A percentile compares a stretch with the other conserved stretches of the same genome.
phyloP scores from a whole-genome alignment of 1,140 invertebrate genomes.

The Nasonia vitripennis region DNA sequence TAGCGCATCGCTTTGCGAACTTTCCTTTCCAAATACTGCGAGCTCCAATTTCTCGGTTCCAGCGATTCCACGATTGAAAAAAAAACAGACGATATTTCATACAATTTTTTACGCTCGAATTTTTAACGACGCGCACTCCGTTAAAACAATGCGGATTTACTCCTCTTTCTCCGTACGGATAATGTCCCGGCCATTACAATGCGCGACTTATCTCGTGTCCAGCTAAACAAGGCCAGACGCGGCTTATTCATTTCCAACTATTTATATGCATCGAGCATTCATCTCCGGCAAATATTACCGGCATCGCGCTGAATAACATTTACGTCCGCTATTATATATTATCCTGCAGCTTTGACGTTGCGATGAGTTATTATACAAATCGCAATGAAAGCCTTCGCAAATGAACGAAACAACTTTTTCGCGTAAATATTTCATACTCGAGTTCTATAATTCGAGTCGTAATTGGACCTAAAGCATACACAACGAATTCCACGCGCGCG shows the following conservation, averaged over 20 bases:
- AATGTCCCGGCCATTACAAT: not conserved
- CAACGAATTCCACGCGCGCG: too few relatives aligned
- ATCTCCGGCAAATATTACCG: not conserved
- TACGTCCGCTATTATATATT: too few relatives aligned
- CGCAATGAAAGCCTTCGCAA: too few relatives aligned
- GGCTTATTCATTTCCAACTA: not conserved
- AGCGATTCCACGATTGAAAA: not conserved
- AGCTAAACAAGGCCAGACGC: not conserved
- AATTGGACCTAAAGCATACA: too few relatives aligned
- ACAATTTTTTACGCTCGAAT: not conserved
- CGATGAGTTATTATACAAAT: too few relatives aligned
- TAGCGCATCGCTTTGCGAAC: not conserved
- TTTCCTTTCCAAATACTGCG: not conserved
- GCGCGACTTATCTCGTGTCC: not conserved
- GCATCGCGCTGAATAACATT: too few relatives aligned
- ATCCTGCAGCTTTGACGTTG: too few relatives aligned
- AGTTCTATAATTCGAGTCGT: too few relatives aligned
- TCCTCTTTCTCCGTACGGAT: not conserved
- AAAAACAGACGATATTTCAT: not conserved
- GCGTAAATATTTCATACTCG: too few relatives aligned
- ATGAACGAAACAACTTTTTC: too few relatives aligned
- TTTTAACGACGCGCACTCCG: not conserved
- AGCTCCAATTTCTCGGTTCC: not conserved
- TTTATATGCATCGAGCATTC: not conserved
- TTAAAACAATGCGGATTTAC: not conserved